Base-by-base conservation (phyloP, 2,888 invertebrate genomes). In the Camponotus fellah region DNA sequence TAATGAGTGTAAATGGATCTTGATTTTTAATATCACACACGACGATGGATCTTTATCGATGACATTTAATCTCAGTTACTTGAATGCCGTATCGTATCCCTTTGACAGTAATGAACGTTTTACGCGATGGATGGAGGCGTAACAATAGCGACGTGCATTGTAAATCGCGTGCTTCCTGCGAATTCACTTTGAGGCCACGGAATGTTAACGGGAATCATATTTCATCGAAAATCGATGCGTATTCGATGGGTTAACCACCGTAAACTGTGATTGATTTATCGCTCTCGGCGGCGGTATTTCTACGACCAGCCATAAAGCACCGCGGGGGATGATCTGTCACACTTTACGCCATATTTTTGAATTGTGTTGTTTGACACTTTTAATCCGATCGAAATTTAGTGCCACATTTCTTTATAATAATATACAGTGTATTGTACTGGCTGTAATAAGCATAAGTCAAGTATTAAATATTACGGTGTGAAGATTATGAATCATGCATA, bases 21-120 rank as follows among this genome's bases (percentile, higher is more conserved):
- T 21, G 21, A 64, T 64, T 56, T 68, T 77, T 40, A 9, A 56
- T 69, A 56, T 37, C 21, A 53, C 17, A 40, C 40, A 32, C 40
- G 14, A 58, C 10, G 10, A 10, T 69, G 43, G 40, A 1, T 9
- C 10, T 68, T 43, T 56, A 66, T 77, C 53, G 43, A 21, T 14
- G 60, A 71, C 4, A 40, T 60, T 77, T 77, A 79, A 71, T 79
- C 43, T 17, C 46, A 12, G 21, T 68, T 56, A 58, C 56, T 43
- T 6, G 21, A 60, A 46, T 46, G 17, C 46, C 17, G n/a, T 43
- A 56, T 68, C 14, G 46, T 46, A 46, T n/a, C n/a, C n/a, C 49
- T 80, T 60, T 68, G 86, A 88, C 88, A 69, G 75, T 76, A 88
- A 88, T 86, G 85, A 77, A 85, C 71, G 40, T 49, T 86, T 74